Evolutionary conservation across 2,888 invertebrate genomes (phyloP).

Genomic region (Caenorhabditis sp.): DNA sequence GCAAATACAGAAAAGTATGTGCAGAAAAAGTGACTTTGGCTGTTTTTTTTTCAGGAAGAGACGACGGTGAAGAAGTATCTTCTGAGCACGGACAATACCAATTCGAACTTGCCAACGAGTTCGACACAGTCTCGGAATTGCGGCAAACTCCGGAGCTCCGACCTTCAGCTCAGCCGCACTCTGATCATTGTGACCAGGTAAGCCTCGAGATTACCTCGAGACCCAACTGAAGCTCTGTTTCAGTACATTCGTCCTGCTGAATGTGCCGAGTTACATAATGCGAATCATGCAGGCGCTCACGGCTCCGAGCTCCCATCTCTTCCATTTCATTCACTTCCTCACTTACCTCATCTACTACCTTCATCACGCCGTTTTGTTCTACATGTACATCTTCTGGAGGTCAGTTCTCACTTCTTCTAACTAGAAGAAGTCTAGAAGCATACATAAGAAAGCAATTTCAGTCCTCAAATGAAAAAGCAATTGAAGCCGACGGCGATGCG

Average conservation of each 20-base stretch:
- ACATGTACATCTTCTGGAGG: slow-evolving; percentile 78
- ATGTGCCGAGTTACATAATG: slow-evolving; percentile 76
- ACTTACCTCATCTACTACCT: slow-evolving; percentile 75
- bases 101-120: slow-evolving; percentile 40
- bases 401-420: slow-evolving; percentile 33
- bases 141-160: slow-evolving; percentile 74
- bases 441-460: too few species aligned
- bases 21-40: too few species aligned
- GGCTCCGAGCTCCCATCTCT: slow-evolving; percentile 33
- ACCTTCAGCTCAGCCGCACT: slow-evolving; percentile 76
- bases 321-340: slow-evolving; percentile 59
- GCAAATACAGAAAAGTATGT: too few species aligned
- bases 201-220: background rate
- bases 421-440: too few species aligned
- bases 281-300: slow-evolving; percentile 55
- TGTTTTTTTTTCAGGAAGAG: slow-evolving; percentile 71
- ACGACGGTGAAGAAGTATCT: slow-evolving; percentile 73
- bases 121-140: slow-evolving; percentile 60
- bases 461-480: slow-evolving; percentile 79
- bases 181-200: slow-evolving; percentile 78
- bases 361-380: slow-evolving; percentile 76
- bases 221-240: too few species aligned
- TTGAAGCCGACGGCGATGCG: slow-evolving; percentile 77
- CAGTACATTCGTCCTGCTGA: slow-evolving; percentile 77
- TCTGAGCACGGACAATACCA: slow-evolving; percentile 59